Base-by-base conservation (phyloP, 1,140 invertebrate genomes). In the Sarcophaga peregrina region DNA sequence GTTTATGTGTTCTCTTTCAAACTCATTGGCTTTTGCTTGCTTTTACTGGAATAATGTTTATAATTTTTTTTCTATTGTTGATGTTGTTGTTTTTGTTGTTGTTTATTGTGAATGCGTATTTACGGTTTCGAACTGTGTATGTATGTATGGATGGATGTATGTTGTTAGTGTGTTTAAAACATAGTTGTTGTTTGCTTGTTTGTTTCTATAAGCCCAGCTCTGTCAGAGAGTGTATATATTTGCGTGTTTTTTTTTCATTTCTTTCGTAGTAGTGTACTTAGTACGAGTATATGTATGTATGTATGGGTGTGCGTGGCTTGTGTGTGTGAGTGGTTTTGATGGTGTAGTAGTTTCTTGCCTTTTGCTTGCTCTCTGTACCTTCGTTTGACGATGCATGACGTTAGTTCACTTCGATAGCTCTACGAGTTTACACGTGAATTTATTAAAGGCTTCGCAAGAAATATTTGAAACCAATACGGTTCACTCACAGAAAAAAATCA, bases 331-430 rank as follows among this genome's bases (percentile, higher is more conserved):
- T 52, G 15, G 13, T 52, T 20, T 80, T 80, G 46, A 9, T 20
- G 58, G 52, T 15, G 50, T 37, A 37, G 48, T 73, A 62, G 46
- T 72, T 62, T 81, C 74, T 82, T 81, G 72, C 83, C 72, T 81
- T 82, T 50, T 78, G 80, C 75, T 72, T 83, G 85, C 88, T 89
- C 87, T 87, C 89, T 86, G 88, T 89, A 86, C 86, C 85, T 84
- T 85, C 87, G 86, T 85, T 84, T 84, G 85, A 85, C 87, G 86
- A 87, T 86, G 89, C 87, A 88, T 90, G 88, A 89, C 86, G 88
- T 90, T 90, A 90, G 89, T 90, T 90, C 86, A 90, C 88, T 90
- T 90, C 88, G 89, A 90, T 90, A 90, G 87, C 89, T 90, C 87
- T 86, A 87, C 86, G 87, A 90, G 89, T 90, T 88, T 88, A 86